phyloP scores from a whole-genome alignment of 35 echinoderm and acorn worm genomes.

The Ophioderma brevispina region DNA sequence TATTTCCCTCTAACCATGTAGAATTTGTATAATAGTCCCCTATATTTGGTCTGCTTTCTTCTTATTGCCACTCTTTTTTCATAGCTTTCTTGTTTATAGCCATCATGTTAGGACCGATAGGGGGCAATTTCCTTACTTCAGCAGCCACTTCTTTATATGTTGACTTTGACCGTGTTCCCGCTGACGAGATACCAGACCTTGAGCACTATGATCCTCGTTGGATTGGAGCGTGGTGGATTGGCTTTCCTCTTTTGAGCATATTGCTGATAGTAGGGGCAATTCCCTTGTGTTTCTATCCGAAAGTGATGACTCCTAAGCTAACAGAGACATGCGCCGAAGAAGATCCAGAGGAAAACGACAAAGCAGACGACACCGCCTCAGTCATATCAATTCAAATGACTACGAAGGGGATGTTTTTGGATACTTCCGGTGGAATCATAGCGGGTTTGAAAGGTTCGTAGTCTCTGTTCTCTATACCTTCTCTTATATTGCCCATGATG shows the following conservation, averaged over 20 bases:
- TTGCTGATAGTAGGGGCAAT: slow-evolving; percentile 24
- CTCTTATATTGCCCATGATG: too few relatives aligned
- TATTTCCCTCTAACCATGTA: too few relatives aligned
- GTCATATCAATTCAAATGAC: too few relatives aligned
- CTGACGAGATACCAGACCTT: slow-evolving; percentile 42
- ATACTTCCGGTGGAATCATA: too few relatives aligned
- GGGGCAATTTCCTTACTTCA: slow-evolving; percentile 38
- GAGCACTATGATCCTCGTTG: slow-evolving; percentile 57
- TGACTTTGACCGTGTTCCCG: slow-evolving; percentile 53
- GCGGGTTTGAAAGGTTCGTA: too few relatives aligned
- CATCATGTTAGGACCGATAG: slow-evolving; percentile 40
- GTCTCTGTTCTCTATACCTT: too few relatives aligned
- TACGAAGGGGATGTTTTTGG: too few relatives aligned
- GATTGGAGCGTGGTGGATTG: slow-evolving; percentile 83
- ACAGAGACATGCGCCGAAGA: too few relatives aligned
- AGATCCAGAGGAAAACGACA: too few relatives aligned
- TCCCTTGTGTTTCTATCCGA: slow-evolving; percentile 60
- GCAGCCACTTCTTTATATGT: slow-evolving; percentile 43
- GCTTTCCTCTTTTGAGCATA: slow-evolving; percentile 38
- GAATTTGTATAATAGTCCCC: too few relatives aligned
- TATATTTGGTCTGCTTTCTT: too few relatives aligned
- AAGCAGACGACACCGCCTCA: too few relatives aligned
- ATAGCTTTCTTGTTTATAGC: slow-evolving; percentile 47
- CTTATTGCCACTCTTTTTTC: not conserved
- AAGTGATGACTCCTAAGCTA: not conserved